Evolutionary conservation across 2,113 vertebrate genomes (phyloP), one percentile per base, ranked within the genome.

Genomic region (Malurus cyaneus): DNA sequence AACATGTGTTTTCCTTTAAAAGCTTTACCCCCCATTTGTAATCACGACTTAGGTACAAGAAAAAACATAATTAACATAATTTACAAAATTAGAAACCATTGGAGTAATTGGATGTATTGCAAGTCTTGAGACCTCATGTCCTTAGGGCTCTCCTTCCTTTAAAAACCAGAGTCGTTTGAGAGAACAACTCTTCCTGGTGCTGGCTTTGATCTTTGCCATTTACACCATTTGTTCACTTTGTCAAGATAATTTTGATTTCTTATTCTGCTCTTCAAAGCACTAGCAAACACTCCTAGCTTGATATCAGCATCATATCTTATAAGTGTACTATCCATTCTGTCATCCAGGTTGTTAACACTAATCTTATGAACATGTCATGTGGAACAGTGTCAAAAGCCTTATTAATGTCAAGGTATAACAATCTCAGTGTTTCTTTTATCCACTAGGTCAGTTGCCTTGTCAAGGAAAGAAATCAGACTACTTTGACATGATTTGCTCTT

Each of bases 321-420:
- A 77, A 53, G 54, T 41, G 18, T 72, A 42, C 46, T 86, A 28
- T 90, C 71, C 29, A 28, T 57, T 86, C 31, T 57, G 36, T 61
- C 71, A 53, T 72, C 31, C 67, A 86, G 59, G 26, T 49, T 86
- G 54, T 92, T 96, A 94, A 86, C 66, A 46, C 25, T 69, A 76
- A 65, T 88, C 54, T 82, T 92, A 60, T 6, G 24, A 93, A 36
- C 25, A 8, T 32, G n/a, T 72, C 86, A 71, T 56, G 59, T 69
- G 66, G 29, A 93, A 82, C 24, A 57, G 47, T 62, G 47, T 90
- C 79, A 93, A 90, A 92, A 82, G 28, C 28, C 64, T 77, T 86
- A 61, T 4, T 80, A 54, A 69, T 80, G 62, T 88, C 64, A 77
- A 77, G n/a, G n/a, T 70, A 11, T 28, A 92, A 80, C 46, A 69